Conservation (phyloP, 2,113 vertebrate genomes). For the Haemorhous mexicanus region DNA sequence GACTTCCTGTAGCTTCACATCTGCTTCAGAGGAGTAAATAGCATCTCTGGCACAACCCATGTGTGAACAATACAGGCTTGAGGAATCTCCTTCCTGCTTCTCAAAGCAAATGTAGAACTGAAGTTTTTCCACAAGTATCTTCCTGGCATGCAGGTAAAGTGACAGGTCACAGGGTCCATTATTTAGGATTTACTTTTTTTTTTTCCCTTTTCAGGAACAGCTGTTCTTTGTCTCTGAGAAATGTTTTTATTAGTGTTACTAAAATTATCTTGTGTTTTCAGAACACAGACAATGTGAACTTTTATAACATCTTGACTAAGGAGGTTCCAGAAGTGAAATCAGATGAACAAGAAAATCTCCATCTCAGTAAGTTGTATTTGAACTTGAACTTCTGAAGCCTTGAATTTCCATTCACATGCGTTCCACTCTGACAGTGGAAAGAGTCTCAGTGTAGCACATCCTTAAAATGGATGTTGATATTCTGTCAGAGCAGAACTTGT, state of each 20-base stretch:
- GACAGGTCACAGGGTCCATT: background rate
- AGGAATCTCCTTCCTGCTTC: background rate
- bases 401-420: background rate
- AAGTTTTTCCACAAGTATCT: background rate
- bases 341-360: background rate
- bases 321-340: slow-evolving; percentile 9
- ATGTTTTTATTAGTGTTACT: background rate
- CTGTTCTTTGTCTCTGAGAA: background rate
- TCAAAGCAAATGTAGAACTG: background rate
- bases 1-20: background rate
- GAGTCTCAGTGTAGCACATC: background rate
- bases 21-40: background rate
- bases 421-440: background rate
- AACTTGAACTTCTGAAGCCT: background rate
- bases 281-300: slow-evolving; percentile 95
- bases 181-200: background rate
- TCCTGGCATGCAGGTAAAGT: background rate
- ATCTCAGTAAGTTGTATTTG: slow-evolving; percentile 50
- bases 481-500: background rate
- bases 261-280: slow-evolving; percentile 62
- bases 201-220: background rate
- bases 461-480: background rate
- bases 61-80: background rate
- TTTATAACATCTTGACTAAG: slow-evolving; percentile 94
- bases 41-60: background rate